phyloP scores from a whole-genome alignment of 2,113 vertebrate genomes.

The Sinocyclocheilus rhinocerous region DNA sequence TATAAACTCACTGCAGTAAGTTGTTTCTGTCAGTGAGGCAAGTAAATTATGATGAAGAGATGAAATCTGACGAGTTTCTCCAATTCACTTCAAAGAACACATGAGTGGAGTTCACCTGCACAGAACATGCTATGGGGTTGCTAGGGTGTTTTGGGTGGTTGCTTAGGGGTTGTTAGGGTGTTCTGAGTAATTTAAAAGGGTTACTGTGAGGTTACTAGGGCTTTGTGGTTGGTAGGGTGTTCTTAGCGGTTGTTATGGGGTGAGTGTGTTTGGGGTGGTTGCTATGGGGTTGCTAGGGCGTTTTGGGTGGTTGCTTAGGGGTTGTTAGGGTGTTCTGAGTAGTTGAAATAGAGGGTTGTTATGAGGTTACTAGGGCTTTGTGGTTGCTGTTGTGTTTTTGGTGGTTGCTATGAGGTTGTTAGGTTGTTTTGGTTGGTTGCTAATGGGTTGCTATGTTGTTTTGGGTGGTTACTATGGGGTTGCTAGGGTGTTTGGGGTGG shows the following conservation, averaged over 20 bases:
- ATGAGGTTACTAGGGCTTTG: background rate
- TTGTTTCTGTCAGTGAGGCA: background rate
- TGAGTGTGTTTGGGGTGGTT: background rate
- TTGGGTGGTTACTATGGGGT: too few species aligned
- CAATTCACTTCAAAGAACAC: background rate
- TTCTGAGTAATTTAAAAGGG: background rate
- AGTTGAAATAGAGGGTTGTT: background rate
- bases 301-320: background rate
- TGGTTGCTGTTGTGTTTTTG: background rate
- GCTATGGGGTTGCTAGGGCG: background rate
- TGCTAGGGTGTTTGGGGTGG: too few species aligned
- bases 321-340: background rate
- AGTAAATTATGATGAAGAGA: conserved; percentile 15
- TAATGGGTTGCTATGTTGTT: too few species aligned
- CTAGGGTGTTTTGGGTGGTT: background rate
- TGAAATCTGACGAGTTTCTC: background rate
- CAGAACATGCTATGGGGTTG: background rate
- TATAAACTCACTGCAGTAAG: background rate
- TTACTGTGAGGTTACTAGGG: background rate
- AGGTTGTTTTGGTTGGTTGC: too few species aligned
- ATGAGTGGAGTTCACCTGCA: too few species aligned
- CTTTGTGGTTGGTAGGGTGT: background rate
- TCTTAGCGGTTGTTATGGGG: background rate
- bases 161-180: background rate
- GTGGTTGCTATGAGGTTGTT: too few species aligned